Conservation (phyloP, 2,113 vertebrate genomes). For the Tetrax tetrax region DNA sequence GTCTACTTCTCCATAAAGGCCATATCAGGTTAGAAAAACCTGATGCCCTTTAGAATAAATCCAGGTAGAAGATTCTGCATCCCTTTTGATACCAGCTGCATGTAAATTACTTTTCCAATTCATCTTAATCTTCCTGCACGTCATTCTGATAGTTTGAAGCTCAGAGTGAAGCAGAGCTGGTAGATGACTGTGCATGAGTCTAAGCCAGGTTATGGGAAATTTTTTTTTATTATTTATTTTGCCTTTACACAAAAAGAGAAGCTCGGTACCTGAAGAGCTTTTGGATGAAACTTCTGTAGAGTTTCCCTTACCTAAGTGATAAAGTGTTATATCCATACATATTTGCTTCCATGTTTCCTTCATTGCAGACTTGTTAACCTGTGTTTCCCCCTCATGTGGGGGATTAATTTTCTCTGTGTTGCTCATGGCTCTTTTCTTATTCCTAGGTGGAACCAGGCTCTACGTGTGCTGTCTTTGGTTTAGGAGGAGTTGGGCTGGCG, state of each 20-base stretch:
- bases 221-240: no score
- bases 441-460: constrained; percentile 81
- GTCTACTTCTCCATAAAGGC: neutral
- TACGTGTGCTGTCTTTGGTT: constrained; percentile 79
- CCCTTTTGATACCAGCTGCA: neutral
- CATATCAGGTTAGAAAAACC: neutral
- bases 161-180: neutral
- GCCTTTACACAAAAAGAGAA: neutral
- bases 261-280: neutral
- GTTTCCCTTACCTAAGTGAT: neutral
- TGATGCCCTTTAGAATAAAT: neutral
- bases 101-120: neutral
- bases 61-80: neutral
- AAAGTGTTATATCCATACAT: neutral
- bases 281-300: neutral
- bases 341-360: neutral
- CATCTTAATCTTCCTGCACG: neutral
- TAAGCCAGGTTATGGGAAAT: neutral
- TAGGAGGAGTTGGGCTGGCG: constrained; percentile 81
- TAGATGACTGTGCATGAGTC: neutral
- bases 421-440: neutral
- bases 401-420: neutral
- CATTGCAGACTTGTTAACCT: neutral
- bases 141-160: neutral
- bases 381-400: neutral